phyloP scores from a whole-genome alignment of 2,113 vertebrate genomes.

The Symphodus melops region DNA sequence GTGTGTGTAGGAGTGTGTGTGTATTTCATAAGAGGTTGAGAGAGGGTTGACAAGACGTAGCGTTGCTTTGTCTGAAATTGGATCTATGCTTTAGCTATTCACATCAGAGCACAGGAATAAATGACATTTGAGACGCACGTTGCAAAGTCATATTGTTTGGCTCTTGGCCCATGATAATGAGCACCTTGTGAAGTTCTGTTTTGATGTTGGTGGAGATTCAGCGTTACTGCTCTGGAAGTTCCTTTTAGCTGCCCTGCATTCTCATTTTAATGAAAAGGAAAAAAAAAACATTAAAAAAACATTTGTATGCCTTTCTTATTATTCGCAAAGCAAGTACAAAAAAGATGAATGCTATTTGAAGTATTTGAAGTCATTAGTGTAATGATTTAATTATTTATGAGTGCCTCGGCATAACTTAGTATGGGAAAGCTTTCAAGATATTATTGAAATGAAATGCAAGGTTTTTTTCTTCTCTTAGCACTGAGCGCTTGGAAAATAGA shows the following conservation, averaged over 20 bases:
- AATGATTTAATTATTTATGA: constrained; percentile 79
- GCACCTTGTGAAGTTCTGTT: constrained; percentile 40
- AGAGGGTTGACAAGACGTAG: constrained; percentile 36
- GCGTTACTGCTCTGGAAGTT: constrained; percentile 29
- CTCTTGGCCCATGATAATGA: constrained; percentile 21
- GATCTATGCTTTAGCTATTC: constrained; percentile 48
- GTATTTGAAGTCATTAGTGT: constrained; percentile 77
- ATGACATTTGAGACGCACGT: constrained; percentile 30
- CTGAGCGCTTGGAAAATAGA: constrained; percentile 52
- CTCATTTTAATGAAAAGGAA: constrained; percentile 4
- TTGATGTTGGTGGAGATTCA: constrained; percentile 36
- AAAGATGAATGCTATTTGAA: constrained; percentile 70
- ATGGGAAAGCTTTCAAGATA: constrained; percentile 68
- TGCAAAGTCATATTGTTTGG: constrained; percentile 36
- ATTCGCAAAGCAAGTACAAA: constrained; percentile 52
- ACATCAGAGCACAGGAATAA: constrained; percentile 44
- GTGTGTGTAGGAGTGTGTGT: constrained; percentile 17
- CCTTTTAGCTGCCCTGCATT: constrained; percentile 23
- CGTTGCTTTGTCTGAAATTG: constrained; percentile 36
- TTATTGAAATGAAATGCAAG: constrained; percentile 71
- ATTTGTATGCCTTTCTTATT: constrained; percentile 56
- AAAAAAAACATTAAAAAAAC: constrained; percentile 16
- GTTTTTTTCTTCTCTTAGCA: constrained; percentile 44
- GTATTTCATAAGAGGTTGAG: constrained; percentile 7
- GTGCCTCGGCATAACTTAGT: constrained; percentile 60